Base-by-base conservation (phyloP, 2,113 vertebrate species). In the Eclectus roratus region DNA sequence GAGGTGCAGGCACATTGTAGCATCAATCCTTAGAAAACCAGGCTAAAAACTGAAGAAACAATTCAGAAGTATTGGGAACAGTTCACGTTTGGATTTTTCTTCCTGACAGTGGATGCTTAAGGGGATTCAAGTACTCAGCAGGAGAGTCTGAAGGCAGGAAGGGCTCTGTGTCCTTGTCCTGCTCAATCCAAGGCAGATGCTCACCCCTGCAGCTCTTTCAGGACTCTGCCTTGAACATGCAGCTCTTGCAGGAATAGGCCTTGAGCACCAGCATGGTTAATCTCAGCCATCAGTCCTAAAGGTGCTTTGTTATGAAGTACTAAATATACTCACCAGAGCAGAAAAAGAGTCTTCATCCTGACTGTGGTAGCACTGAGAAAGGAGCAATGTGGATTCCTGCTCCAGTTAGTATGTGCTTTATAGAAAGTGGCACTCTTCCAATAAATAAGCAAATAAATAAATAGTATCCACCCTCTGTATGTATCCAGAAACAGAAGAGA, bases 361-460 rank as follows among this genome's bases (percentile, higher is more conserved):
- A 35, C 35, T 53, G 65, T 47, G 52, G 49, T 27, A 25, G 61
- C 52, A 49, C 56, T 94, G 66, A 44, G 56, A 94, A 85, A 12
- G 47, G 81, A 93, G 44, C 69, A 65, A 2, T 55, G 64, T 52
- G 58, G 35, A 66, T 86, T 88, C 53, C 68, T 85, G 64, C 69
- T 89, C 52, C 77, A 78, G 46, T 74, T 56, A 93, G 60, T 11
- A 1, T 60, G 47, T 88, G 39, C 55, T 92, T 88, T 77, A 80
- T 35, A 46, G 79, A 24, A 86, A 83, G 64, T 80, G 80, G 68
- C 93, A 86, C 35, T 3, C 8, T 73, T 94, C 53, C 82, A 92
- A 31, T 73, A 87, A 85, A 44, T 71, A 92, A 74, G 33, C 33
- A 91, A 91, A 84, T 84, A 92, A 93, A 92, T 94, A 94, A 93